These are phyloP conservation scores for Pristis pectinata DNA, from an alignment of 2,797 vertebrate genomes.

Conservation along the genomic window DNA sequence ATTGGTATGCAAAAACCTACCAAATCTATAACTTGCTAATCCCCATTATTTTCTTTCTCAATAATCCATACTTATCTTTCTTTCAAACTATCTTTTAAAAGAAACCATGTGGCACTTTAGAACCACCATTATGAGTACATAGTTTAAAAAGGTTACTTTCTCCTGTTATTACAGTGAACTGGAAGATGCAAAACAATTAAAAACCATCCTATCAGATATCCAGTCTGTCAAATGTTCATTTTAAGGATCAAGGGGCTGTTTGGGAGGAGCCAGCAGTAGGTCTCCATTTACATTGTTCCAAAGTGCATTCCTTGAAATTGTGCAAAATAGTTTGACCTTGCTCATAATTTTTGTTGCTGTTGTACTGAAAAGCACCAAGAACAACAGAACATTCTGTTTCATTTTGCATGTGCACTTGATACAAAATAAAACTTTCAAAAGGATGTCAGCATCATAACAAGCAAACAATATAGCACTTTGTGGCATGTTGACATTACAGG, in stretches of 20 bases:
- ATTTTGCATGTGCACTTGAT: background rate
- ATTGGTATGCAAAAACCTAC: background rate
- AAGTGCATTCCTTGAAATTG: background rate
- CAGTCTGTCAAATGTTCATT: background rate
- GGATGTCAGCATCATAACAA: background rate
- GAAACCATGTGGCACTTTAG: background rate
- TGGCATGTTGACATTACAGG: background rate
- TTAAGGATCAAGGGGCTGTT: background rate
- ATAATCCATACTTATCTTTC: background rate
- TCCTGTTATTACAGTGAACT: background rate
- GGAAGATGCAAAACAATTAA: background rate
- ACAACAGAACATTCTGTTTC: conserved; percentile 12
- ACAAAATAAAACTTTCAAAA: background rate
- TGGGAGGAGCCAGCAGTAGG: background rate
- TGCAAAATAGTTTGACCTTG: background rate
- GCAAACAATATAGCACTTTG: background rate
- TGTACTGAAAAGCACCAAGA: background rate
- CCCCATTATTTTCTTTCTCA: background rate
- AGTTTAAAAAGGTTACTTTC: background rate
- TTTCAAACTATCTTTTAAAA: background rate
- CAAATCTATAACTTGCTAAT: background rate
- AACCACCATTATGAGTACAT: background rate
- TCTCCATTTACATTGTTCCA: background rate
- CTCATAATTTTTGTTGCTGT: background rate
- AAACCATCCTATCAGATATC: background rate